Evolutionary conservation across 2,797 vertebrate species (phyloP), one percentile per base, ranked within the genome.

Genomic region (Distichodus sexfasciatus): DNA sequence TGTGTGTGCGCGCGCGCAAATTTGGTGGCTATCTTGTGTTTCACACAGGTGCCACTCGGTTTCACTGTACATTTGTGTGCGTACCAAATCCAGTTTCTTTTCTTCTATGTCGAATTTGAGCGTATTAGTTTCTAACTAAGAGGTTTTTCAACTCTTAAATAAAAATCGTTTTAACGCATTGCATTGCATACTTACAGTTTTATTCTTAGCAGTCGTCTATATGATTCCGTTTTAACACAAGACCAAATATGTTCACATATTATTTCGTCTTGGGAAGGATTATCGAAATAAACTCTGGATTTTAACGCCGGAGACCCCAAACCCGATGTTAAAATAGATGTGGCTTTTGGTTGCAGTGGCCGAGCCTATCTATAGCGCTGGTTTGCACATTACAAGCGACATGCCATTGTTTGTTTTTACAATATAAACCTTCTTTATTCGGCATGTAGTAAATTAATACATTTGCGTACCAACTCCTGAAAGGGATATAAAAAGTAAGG

Each of bases 291-390:
- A 80, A 79, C 76, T 76, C 51, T 77, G 26, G 57, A 79, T 83
- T 71, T 75, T 78, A 76, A 77, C 76, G 84, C 82, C 51, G 71
- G 69, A 88, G 83, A 89, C 87, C 90, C 88, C 84, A 84, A 87
- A 87, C 82, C 83, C 85, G 79, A 82, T 69, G 82, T 83, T 82
- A 79, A 88, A 89, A 88, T 90, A 91, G 86, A 90, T 87, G 87
- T 84, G 87, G 85, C 76, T 90, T 89, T 71, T 82, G 84, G 82
- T 83, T 79, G 74, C 78, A 88, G 84, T 81, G 81, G 81, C 68
- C 73, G 74, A 71, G 80, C 46, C 86, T 87, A 86, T 84, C 78
- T 85, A 85, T 89, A 89, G 85, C 76, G 53, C 79, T 75, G 86
- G 84, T 84, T 76, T 84, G 54, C 71, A 78, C 81, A 81, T 83